A percentile compares a stretch with the other conserved stretches of the same genome.
phyloP scores from a whole-genome alignment of 2,113 vertebrate genomes.

The Corythornis vintsioides region DNA sequence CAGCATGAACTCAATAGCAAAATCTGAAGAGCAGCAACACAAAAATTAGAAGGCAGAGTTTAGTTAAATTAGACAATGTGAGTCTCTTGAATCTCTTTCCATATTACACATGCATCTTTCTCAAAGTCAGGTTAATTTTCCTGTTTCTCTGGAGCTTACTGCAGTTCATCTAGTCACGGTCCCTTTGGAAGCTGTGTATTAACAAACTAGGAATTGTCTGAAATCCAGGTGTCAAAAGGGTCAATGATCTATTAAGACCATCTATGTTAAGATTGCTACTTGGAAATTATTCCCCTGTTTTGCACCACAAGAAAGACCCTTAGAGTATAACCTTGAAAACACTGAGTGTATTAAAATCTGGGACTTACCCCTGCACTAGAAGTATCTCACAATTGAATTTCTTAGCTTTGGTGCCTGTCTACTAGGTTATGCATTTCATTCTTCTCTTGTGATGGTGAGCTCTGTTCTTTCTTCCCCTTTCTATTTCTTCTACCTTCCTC shows the following conservation, averaged over 20 bases:
- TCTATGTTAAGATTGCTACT: background rate
- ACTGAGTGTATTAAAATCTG: background rate
- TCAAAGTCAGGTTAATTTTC: background rate
- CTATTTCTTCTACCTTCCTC: background rate
- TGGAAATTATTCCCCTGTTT: background rate
- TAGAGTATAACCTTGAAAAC: background rate
- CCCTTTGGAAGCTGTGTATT: background rate
- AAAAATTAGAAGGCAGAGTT: background rate
- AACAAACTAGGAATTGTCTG: background rate
- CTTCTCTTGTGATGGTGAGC: background rate
- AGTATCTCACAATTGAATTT: background rate
- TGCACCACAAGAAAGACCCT: background rate
- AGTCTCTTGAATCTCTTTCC: background rate
- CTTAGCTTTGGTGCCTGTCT: background rate
- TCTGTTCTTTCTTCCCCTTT: background rate
- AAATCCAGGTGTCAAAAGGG: background rate
- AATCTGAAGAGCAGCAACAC: background rate
- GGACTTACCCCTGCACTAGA: background rate
- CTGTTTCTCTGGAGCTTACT: background rate
- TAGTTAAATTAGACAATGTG: fast-evolving
- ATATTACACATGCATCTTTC: background rate
- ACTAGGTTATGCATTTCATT: background rate
- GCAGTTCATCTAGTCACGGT: background rate
- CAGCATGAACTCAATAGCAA: background rate
- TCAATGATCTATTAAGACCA: background rate